A percentile compares a stretch with the other conserved stretches of the same genome.
Conservation (phyloP, 2,113 vertebrate species). For the human region GRCh38 chr15:97242001-97242500, state of each 20-base stretch:
- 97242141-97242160: neutral
- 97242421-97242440: neutral
- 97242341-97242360: neutral
- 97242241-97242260: neutral
- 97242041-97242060: neutral
- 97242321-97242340: neutral
- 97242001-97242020: neutral
- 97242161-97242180: neutral
- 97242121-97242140: neutral
- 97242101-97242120: neutral
- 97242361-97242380: neutral
- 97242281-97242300: neutral
- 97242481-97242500: too few relatives aligned
- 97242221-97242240: neutral
- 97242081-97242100: neutral
- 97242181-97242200: neutral
- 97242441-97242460: neutral
- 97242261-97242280: neutral
- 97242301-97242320: neutral
- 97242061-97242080: neutral
- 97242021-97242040: neutral
- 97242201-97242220: neutral
- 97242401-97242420: neutral
- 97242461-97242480: too few relatives aligned
- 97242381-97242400: neutral